These are phyloP conservation scores for Podarcis cretensis DNA, from an alignment of 2,113 vertebrate species.

Conservation along the genomic window DNA sequence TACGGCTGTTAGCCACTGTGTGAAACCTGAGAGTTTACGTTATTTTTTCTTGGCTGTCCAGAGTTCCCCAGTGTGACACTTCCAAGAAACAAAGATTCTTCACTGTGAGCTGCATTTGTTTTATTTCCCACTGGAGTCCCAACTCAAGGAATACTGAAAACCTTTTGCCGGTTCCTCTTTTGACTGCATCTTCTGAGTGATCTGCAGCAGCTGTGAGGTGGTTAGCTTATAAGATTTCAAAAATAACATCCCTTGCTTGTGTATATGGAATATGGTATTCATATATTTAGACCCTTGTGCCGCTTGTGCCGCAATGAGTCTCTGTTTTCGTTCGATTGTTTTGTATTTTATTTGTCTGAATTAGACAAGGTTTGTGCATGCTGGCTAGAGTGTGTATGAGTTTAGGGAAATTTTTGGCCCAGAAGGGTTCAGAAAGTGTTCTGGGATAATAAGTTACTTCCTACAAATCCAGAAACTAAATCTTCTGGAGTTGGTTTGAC, in stretches of 20 bases:
- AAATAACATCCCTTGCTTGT: constrained; percentile 38
- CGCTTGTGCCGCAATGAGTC: constrained; percentile 53
- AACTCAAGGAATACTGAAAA: constrained; percentile 32
- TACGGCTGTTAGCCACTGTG: constrained; percentile 22
- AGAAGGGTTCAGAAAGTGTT: constrained; percentile 29
- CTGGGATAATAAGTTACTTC: constrained; percentile 34
- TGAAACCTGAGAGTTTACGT: constrained; percentile 26
- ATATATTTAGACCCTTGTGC: constrained; percentile 55
- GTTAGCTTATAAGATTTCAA: constrained; percentile 44
- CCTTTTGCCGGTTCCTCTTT: constrained; percentile 47
- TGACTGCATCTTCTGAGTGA: constrained; percentile 50
- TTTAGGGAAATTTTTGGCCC: constrained; percentile 34
- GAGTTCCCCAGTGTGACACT: constrained; percentile 44
- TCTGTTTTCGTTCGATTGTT: constrained; percentile 15
- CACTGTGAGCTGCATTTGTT: constrained; percentile 38
- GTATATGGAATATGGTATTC: constrained; percentile 58
- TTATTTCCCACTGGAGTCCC: constrained; percentile 43
- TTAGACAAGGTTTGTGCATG: constrained; percentile 48
- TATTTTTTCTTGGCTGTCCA: constrained; percentile 36
- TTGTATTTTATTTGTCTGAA: neutral
- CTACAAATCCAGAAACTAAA: constrained; percentile 13
- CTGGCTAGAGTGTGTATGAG: constrained; percentile 58
- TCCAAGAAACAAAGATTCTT: constrained; percentile 44
- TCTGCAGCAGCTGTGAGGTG: constrained; percentile 58
- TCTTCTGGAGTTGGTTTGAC: neutral